Base-by-base conservation (phyloP, 64 coral and sea anemone species). In the Dendrophyllia cribrosa region DNA sequence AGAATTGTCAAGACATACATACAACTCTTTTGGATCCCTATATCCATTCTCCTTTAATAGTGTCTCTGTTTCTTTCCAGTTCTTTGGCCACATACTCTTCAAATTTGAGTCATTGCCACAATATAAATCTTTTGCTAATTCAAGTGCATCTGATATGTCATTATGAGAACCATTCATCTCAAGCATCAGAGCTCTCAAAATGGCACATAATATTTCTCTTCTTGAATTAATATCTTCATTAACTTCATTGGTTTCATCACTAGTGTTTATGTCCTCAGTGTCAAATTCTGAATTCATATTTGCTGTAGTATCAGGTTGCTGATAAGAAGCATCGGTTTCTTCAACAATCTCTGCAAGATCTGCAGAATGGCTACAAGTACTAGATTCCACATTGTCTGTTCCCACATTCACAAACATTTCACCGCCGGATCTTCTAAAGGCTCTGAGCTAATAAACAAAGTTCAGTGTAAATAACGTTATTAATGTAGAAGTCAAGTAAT, bases 161-260 rank as follows among this genome's bases (percentile, higher is more conserved):
- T 12, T 19, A 1, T 58, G 4, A 34, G 48, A 56, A n/a, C 81
- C 81, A 16, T 69, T 59, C 81, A 85, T 85, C 12, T 85, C 53
- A 1, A 82, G 13, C 78, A 82, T 82, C 17, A 82, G 60, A 25
- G 4, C 46, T 20, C 47, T 47, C 19, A 63, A 85, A 0, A 82
- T 60, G 4, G 78, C 78, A 82, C 58, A 85, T 16, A 66, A 10
- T n/a, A 85, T 88, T 74, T 75, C 70, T 74, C 10, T 22, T 88
- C 72, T 62, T 74, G 25, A 69, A 69, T 69, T 69, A 69, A 20
- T 23, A 69, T 69, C 66, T 0, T 15, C 20, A 6, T 43, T 20
- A 21, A 4, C 12, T 9, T n/a, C 66, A 69, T 69, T 69, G 66
- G 20, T 69, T 22, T 69, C 20, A 24, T 69, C 66, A 64, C 20